phyloP scores from a whole-genome alignment of 2,113 vertebrate genomes.

The Brachyistius frenatus region DNA sequence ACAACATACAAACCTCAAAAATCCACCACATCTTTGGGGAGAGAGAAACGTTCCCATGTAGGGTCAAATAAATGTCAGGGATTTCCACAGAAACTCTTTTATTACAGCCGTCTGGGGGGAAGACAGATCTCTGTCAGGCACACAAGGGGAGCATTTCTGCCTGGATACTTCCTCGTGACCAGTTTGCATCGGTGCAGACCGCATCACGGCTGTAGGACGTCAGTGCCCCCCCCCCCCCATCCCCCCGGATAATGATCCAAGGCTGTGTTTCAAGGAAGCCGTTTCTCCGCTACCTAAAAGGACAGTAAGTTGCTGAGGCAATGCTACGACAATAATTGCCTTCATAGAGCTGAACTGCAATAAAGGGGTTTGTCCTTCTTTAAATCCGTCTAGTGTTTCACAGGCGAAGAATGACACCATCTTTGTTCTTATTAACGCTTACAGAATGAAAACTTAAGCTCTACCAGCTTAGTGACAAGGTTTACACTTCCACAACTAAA shows the following conservation, averaged over 20 bases:
- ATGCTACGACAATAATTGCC: background rate
- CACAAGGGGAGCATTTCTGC: conserved; percentile 47
- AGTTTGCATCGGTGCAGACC: conserved; percentile 45
- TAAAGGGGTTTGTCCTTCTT: background rate
- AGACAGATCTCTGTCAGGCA: conserved; percentile 51
- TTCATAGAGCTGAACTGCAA: conserved; percentile 24
- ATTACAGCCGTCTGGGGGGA: conserved; percentile 20
- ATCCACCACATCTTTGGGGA: conserved; percentile 14
- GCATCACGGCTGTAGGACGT: conserved; percentile 42
- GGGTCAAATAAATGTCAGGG: conserved; percentile 71
- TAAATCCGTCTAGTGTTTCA: conserved; percentile 43
- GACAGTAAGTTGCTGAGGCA: conserved; percentile 2
- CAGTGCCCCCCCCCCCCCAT: conserved; percentile 41
- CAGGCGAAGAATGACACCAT: conserved; percentile 23
- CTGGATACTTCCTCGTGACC: conserved; percentile 65
- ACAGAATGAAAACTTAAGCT: conserved; percentile 60
- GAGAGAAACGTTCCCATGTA: conserved; percentile 46
- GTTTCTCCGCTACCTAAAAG: conserved; percentile 35
- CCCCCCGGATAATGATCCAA: conserved; percentile 51
- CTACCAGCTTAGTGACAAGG: conserved; percentile 53
- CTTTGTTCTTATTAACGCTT: conserved; percentile 45
- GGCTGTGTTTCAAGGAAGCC: conserved; percentile 32
- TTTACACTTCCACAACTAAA: conserved; percentile 57
- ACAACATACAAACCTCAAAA: conserved; percentile 31
- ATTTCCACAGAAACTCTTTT: conserved; percentile 51